phyloP scores from a whole-genome alignment of 1,140 invertebrate species.

The Plodia interpunctella region DNA sequence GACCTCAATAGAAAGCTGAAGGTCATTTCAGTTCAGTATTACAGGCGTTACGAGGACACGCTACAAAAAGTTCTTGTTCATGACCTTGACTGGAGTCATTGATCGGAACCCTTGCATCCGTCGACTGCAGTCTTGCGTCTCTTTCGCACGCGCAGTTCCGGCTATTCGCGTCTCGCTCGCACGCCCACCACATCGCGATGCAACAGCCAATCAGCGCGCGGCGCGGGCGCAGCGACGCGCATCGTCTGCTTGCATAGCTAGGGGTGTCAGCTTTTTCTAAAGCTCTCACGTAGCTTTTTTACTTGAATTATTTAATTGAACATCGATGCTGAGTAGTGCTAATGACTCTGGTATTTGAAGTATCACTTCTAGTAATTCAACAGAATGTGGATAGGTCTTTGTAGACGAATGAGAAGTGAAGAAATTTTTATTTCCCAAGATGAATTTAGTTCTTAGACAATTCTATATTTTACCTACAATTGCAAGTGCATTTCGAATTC shows the following conservation, averaged over 20 bases:
- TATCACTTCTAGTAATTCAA: neutral
- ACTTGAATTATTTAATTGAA: conserved; percentile 46
- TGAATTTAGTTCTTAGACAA: too few species aligned
- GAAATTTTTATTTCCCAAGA: neutral
- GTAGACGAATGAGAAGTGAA: neutral
- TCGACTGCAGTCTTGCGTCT: conserved; percentile 48
- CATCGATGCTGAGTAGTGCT: conserved; percentile 28
- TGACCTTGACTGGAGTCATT: conserved; percentile 71
- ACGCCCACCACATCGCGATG: conserved; percentile 33
- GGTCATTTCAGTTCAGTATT: conserved; percentile 58
- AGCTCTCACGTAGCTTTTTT: conserved; percentile 56
- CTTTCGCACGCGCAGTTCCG: conserved; percentile 27
- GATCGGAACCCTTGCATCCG: conserved; percentile 69
- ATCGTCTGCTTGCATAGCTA: conserved; percentile 63
- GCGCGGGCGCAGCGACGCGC: conserved; percentile 65
- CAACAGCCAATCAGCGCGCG: conserved; percentile 47
- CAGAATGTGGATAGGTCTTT: neutral
- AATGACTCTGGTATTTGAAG: conserved; percentile 30
- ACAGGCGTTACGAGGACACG: conserved; percentile 53
- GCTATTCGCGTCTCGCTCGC: conserved; percentile 38
- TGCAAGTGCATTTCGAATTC: too few species aligned
- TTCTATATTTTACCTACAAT: too few species aligned
- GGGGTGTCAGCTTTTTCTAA: conserved; percentile 63
- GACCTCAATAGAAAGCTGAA: conserved; percentile 70
- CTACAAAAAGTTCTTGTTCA: conserved; percentile 56